Evolutionary conservation across 2,113 vertebrate species (phyloP), one percentile per base, ranked within the genome.

Genomic region (Micronisus gabar): DNA sequence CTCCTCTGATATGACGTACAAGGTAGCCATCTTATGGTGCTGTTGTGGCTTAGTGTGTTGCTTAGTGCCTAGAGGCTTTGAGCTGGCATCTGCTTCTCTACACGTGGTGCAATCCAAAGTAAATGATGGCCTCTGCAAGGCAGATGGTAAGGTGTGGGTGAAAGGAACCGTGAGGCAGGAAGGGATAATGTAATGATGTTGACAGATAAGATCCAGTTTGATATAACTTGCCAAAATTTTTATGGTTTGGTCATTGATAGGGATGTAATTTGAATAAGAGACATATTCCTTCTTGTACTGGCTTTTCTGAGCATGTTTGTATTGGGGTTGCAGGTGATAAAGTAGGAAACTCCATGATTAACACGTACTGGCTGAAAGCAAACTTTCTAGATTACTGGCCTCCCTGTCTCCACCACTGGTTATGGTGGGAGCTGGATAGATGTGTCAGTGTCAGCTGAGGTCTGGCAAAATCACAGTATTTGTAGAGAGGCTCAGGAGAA

Each of bases 1-100:
- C 27, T 81, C 5, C 36, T 50, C 34, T 14, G 22, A n/a, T 47
- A 0, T n/a, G 19, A 15, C 7, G 1, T 3, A 0, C 25, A 6
- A 7, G 38, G 68, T 15, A 36, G 18, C 34, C 55, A 19, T 67
- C 65, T 47, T 56, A 3, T 16, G 65, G 20, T 36, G 40, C 52
- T 43, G 26, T 4, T n/a, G 55, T 32, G 53, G 34, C 53, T 81
- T 59, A 18, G 65, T 63, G 65, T 56, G 65, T 67, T 66, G 36
- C 61, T 83, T 4, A 8, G 53, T 48, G 68, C 58, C 86, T 43
- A 15, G 18, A 65, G 62, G 48, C 30, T 70, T 45, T n/a, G 32
- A 27, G 62, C 29, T 59, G 22, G 40, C 79, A 36, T 16, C 56
- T 38, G 15, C 43, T 56, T 50, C 30, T 76, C 29, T 61, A 9